Conservation (phyloP, 2,888 invertebrate genomes). For the Nematopogon swammerdamellus region DNA sequence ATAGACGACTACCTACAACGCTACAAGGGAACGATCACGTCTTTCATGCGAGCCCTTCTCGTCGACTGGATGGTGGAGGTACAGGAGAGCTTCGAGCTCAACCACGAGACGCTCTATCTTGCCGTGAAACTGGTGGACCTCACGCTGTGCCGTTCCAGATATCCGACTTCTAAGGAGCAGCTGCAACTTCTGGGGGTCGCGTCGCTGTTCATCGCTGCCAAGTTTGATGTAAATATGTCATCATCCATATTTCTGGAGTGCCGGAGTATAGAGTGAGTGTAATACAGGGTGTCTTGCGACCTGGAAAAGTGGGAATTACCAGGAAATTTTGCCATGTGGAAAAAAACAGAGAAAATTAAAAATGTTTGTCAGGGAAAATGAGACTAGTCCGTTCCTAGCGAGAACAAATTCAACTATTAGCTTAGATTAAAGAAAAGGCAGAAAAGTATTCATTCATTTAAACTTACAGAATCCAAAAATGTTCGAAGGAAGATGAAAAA, state of each 20-base stretch:
- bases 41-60: slow-evolving; percentile 88
- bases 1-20: slow-evolving; percentile 79
- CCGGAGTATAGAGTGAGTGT: too few species aligned
- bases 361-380: too few species aligned
- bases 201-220: slow-evolving; percentile 89
- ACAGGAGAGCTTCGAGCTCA: slow-evolving; percentile 95
- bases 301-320: too few species aligned
- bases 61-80: slow-evolving; percentile 99
- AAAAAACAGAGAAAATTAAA: too few species aligned
- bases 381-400: too few species aligned
- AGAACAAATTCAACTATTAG: too few species aligned
- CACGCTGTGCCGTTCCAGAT: slow-evolving; percentile 62
- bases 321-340: too few species aligned
- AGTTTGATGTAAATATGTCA: slow-evolving; percentile 89
- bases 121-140: slow-evolving; percentile 94
- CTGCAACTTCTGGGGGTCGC: slow-evolving; percentile 92
- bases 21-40: slow-evolving; percentile 70
- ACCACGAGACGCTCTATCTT: slow-evolving; percentile 96
- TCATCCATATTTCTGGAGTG: neutral
- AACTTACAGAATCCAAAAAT: too few species aligned
- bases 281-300: too few species aligned
- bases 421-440: too few species aligned
- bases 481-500: too few species aligned
- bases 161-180: slow-evolving; percentile 72
- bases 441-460: too few species aligned